A percentile compares a stretch with the other conserved stretches of the same genome.
Evolutionary conservation across 2,797 vertebrate genomes (phyloP).

Genomic region (Cynodonichthys magdalenae): DNA sequence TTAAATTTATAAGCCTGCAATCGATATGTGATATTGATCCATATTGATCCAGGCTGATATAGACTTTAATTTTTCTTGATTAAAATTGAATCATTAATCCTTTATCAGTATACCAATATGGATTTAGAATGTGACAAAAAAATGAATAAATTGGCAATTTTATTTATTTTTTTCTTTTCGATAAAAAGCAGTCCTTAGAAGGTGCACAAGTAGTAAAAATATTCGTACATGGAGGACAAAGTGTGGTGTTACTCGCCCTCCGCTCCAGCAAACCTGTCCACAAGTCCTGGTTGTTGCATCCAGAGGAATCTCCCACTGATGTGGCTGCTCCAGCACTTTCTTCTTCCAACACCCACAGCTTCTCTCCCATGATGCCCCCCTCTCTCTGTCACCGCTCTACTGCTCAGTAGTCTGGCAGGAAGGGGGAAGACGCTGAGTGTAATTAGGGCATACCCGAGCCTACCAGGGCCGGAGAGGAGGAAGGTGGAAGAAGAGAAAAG

Average conservation of each 20-base stretch:
- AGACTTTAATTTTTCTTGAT: no score
- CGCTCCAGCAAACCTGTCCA: slow-evolving; percentile 23
- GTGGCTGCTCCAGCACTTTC: slow-evolving; percentile 34
- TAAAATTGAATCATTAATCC: no score
- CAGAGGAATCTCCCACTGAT: slow-evolving; percentile 35
- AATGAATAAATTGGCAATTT: no score
- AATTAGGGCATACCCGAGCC: slow-evolving; percentile 68
- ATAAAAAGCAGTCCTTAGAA: no score
- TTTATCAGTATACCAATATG: no score
- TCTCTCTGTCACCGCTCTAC: slow-evolving; percentile 58
- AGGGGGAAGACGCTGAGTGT: slow-evolving; percentile 57
- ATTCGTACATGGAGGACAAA: slow-evolving; percentile 33
- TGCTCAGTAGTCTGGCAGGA: slow-evolving; percentile 51
- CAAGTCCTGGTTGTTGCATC: slow-evolving; percentile 33
- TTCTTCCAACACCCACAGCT: slow-evolving; percentile 46
- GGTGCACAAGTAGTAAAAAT: slow-evolving; percentile 37
- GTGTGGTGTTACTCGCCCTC: slow-evolving; percentile 16
- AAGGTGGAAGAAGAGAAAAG: slow-evolving; percentile 15
- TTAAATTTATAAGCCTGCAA: no score
- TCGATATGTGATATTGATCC: no score
- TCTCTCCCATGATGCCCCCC: slow-evolving; percentile 50
- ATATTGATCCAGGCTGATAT: no score
- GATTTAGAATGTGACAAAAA: no score
- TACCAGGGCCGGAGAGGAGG: slow-evolving; percentile 37
- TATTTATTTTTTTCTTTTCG: no score